Evolutionary conservation across 2,888 invertebrate species (phyloP), one percentile per base, ranked within the genome.

Genomic region (Hypolimnas misippus): DNA sequence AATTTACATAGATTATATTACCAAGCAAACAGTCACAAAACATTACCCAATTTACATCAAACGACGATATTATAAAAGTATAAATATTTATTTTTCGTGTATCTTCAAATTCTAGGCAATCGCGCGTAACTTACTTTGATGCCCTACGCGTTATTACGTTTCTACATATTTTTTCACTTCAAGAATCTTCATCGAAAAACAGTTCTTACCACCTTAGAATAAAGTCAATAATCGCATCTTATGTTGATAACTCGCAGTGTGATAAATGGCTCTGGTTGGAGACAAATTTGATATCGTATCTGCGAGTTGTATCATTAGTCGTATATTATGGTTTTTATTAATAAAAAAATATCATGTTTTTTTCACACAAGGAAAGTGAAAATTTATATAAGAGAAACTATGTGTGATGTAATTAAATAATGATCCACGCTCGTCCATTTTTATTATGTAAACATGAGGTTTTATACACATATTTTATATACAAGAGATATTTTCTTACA

Each of bases 231-330:
- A 66, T 70, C 52, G 52, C 38, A 38, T 63, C 57, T 10, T 33
- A 12, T 33, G 42, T 44, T 46, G 1, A 21, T 57, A 21, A 50
- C 42, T 25, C 54, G 29, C 51, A 60, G 54, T 62, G 70, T 83
- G 82, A 84, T 82, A 83, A 82, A 86, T 84, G 71, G 74, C 63
- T 52, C 64, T 73, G 74, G 76, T 76, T 76, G 77, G 81, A 81
- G 83, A 85, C 83, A 84, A 84, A 84, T 84, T 82, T 84, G 76
- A 81, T 80, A 78, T 76, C 81, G 74, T 79, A 79, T 80, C 80
- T 75, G 57, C 40, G 54, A 57, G 57, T 31, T 57, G 49, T 57
- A 60, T 50, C 60, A 63, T 61, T 68, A 63, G 49, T 53, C 62
- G 51, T 44, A 59, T 55, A 54, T 42, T 55, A 40, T 62, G 70